phyloP scores from a whole-genome alignment of 2,888 invertebrate species.

The Siphlonurus alternatus region DNA sequence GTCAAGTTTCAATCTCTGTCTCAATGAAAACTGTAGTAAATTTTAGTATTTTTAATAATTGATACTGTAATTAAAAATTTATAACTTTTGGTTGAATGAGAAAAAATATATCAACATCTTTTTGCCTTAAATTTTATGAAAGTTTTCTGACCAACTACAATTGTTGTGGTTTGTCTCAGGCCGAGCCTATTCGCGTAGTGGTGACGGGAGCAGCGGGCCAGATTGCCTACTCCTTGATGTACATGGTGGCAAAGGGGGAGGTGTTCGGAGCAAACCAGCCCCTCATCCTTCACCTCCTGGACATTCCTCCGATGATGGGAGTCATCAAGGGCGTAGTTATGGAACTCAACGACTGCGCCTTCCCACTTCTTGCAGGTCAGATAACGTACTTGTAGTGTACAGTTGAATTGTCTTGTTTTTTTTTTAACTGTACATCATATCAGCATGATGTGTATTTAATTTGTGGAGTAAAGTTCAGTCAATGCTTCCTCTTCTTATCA shows the following conservation, averaged over 20 bases:
- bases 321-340: slow-evolving; percentile 97
- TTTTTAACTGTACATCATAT: background rate
- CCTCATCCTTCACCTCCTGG: slow-evolving; percentile 74
- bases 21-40: too few relatives aligned
- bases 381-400: slow-evolving; percentile 30
- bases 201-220: slow-evolving; percentile 99
- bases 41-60: too few relatives aligned
- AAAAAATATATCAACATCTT: too few relatives aligned
- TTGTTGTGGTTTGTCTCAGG: too few relatives aligned
- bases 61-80: too few relatives aligned
- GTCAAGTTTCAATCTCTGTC: too few relatives aligned
- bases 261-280: slow-evolving; percentile 85
- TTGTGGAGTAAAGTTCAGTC: too few relatives aligned
- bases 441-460: too few relatives aligned
- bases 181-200: slow-evolving; percentile 77
- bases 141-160: too few relatives aligned
- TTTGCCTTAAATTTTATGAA: too few relatives aligned
- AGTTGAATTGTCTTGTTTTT: slow-evolving; percentile 6
- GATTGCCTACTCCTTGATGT: slow-evolving; percentile 92
- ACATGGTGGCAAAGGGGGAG: slow-evolving; percentile 87
- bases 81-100: too few relatives aligned
- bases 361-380: slow-evolving; percentile 79
- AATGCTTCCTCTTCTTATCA: too few relatives aligned
- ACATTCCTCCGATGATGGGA: slow-evolving; percentile 90
- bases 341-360: slow-evolving; percentile 91